These are phyloP conservation scores for Blastomussa wellsi DNA, from an alignment of 92 coral and sea anemone species.

Conservation along the genomic window DNA sequence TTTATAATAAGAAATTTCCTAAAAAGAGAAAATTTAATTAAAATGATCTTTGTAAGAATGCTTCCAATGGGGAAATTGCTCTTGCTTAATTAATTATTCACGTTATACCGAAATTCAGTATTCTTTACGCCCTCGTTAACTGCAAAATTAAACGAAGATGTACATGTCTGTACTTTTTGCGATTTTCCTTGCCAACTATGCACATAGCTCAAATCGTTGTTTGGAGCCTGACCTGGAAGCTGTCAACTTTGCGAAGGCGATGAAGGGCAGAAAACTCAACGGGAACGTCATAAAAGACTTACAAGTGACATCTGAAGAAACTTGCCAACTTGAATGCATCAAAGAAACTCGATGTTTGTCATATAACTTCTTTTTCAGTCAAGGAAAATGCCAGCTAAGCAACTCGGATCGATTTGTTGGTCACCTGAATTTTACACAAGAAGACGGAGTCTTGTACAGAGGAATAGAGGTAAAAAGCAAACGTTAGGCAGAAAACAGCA, in stretches of 20 bases:
- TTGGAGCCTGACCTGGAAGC: not conserved
- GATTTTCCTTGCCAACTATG: not conserved
- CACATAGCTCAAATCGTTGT: not conserved
- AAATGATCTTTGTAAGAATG: too few species aligned
- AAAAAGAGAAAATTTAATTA: too few species aligned
- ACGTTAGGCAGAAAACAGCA: too few species aligned
- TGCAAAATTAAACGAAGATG: not conserved
- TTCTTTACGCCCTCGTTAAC: too few species aligned
- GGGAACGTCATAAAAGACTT: not conserved
- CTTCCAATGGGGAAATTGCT: not conserved
- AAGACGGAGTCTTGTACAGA: not conserved
- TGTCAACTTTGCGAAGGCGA: conserved; percentile 12
- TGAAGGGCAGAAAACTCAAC: conserved; percentile 3
- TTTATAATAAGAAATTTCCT: too few species aligned
- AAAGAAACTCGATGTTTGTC: conserved; percentile 11
- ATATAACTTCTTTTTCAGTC: conserved; percentile 11
- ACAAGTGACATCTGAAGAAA: not conserved
- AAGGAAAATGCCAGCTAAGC: conserved; percentile 22
- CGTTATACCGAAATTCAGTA: not conserved
- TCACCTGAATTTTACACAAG: not conserved
- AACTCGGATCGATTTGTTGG: conserved; percentile 5
- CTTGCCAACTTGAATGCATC: conserved; percentile 6
- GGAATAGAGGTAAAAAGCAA: conserved; percentile 27
- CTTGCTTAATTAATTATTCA: not conserved
- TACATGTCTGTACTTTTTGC: not conserved